Conservation (phyloP, 2,797 vertebrate species). For the Crax fasciolata region DNA sequence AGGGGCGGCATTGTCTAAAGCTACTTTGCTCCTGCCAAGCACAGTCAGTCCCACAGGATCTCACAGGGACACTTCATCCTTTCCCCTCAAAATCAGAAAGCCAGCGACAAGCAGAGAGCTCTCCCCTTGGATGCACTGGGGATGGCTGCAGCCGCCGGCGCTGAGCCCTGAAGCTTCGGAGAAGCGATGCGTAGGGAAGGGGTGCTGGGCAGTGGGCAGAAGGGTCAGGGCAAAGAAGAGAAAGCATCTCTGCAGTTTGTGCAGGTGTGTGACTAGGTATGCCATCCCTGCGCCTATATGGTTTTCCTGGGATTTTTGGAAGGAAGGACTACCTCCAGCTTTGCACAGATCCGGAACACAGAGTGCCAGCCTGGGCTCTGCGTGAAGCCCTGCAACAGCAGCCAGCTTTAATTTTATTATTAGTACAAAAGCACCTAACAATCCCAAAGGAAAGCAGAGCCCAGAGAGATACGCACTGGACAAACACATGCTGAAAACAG, state of each 20-base stretch:
- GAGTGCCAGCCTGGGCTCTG: not conserved
- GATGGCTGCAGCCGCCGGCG: not conserved
- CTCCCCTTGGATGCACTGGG: fast-evolving
- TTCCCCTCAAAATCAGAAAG: not conserved
- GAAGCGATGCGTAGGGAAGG: too few species aligned
- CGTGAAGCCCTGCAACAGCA: not conserved
- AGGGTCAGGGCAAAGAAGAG: not conserved
- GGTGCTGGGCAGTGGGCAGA: too few species aligned
- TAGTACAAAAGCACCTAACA: not conserved
- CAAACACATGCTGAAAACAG: not conserved
- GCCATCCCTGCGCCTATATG: not conserved
- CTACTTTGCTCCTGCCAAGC: not conserved
- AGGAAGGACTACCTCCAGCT: not conserved
- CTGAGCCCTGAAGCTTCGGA: fast-evolving
- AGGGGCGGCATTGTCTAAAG: not conserved
- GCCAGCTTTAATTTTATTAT: not conserved
- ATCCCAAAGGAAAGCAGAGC: constrained; percentile 24
- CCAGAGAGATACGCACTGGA: not conserved
- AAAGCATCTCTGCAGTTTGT: not conserved
- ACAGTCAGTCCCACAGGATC: not conserved
- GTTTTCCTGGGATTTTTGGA: fast-evolving
- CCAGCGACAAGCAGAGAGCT: too few species aligned
- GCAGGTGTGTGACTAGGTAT: too few species aligned
- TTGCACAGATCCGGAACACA: fast-evolving
- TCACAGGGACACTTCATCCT: not conserved